Evolutionary conservation across 2,888 invertebrate species (phyloP).

Genomic region (Agelastica alni): DNA sequence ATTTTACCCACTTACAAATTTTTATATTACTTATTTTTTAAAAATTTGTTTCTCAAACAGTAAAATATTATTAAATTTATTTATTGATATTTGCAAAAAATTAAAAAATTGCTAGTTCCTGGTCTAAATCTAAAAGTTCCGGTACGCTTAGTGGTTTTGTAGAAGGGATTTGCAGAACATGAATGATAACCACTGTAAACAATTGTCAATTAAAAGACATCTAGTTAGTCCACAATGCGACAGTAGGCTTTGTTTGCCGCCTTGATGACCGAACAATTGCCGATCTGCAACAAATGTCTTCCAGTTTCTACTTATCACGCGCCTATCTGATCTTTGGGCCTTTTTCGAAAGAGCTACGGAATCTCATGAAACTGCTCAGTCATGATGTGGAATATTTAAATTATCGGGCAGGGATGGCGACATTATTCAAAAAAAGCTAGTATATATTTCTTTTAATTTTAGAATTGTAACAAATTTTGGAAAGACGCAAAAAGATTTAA

Average conservation of each 20-base stretch:
- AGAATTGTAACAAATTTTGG: no score
- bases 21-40: no score
- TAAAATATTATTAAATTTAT: no score
- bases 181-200: constrained; percentile 57
- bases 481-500: no score
- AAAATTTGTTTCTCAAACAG: no score
- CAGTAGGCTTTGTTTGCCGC: constrained; percentile 53
- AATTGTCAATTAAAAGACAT: constrained; percentile 57
- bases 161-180: constrained; percentile 57
- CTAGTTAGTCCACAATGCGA: constrained; percentile 56
- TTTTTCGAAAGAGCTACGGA: constrained; percentile 36
- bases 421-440: no score
- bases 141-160: constrained; percentile 49
- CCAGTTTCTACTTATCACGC: constrained; percentile 51
- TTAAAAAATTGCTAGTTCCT: no score
- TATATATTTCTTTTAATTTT: no score
- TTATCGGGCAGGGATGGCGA: constrained; percentile 2
- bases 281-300: constrained; percentile 53
- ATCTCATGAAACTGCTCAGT: constrained; percentile 24
- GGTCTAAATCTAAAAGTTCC: constrained; percentile 22
- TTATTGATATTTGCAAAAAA: no score
- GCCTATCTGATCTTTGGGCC: constrained; percentile 40
- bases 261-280: constrained; percentile 52
- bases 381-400: constrained; percentile 14
- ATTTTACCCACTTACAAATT: no score